Base-by-base conservation (phyloP, 1,140 invertebrate species). In the Oscheius sp. region DNA sequence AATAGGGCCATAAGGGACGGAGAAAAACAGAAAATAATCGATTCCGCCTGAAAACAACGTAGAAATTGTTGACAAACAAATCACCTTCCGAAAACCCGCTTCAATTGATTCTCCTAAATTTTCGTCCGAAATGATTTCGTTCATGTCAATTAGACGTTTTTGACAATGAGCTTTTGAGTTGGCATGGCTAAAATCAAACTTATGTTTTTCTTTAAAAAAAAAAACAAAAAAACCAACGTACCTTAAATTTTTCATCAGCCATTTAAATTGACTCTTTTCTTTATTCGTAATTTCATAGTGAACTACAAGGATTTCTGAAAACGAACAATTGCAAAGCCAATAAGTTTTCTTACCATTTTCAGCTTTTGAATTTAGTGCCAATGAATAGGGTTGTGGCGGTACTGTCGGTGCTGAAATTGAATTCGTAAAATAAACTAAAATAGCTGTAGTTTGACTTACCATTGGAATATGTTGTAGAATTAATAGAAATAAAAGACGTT, bases 251-350 rank as follows among this genome's bases (percentile, higher is more conserved):
- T 71, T 15, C 31, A 13, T 3, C 7, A 71, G 58, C 58, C 61
- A 64, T 28, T 34, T 2, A 45, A 28, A 38, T 15, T 71, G 26
- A n/a, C 26, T 32, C 32, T 36, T 49, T 42, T 71, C 69, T 18
- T 29, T 13, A 15, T 59, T 29, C 0, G 4, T 49, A 7, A n/a
- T 49, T 62, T 61, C 68, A 42, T 29, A 71, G 10, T 63, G 52
- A 13, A 64, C 28, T 2, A 71, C 31, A 15, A 71, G 34, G 1
- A 65, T 65, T 13, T 10, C 34, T 42, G 29, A 38, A 71, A 71
- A 20, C 2, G 52, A 31, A 65, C 18, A 65, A n/a, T n/a, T n/a
- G n/a, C n/a, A n/a, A n/a, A n/a, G n/a, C n/a, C n/a, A n/a, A n/a
- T n/a, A n/a, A n/a, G n/a, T n/a, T n/a, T n/a, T n/a, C n/a, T n/a